A percentile compares a stretch with the other conserved stretches of the same genome.
Conservation (phyloP, 64 coral and sea anemone species). For the Orbicella faveolata region DNA sequence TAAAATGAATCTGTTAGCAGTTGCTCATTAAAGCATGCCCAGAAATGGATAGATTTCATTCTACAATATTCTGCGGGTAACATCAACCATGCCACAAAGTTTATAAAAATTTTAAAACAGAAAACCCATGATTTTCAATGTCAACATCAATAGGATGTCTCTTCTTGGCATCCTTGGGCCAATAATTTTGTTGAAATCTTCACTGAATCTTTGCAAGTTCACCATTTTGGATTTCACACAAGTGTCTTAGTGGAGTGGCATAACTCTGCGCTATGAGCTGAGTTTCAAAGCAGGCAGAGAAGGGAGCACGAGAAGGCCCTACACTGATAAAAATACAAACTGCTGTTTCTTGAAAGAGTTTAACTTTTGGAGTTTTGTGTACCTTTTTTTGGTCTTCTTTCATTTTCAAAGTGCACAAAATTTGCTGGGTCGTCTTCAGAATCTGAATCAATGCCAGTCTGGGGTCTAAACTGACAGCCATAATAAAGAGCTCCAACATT, state of each 20-base stretch:
- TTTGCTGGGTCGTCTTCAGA: not conserved
- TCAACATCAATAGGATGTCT: too few species aligned
- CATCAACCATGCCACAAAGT: not conserved
- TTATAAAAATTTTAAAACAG: too few species aligned
- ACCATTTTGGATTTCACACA: too few species aligned
- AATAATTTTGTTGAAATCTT: too few species aligned
- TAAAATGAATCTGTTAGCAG: not conserved
- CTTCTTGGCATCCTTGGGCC: too few species aligned
- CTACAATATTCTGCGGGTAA: not conserved
- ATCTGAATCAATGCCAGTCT: not conserved
- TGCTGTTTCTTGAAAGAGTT: not conserved
- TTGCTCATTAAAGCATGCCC: not conserved
- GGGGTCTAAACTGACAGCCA: constrained; percentile 45
- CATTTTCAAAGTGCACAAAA: constrained; percentile 2
- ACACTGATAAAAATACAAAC: not conserved
- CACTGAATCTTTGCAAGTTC: too few species aligned
- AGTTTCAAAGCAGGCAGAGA: not conserved
- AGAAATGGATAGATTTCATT: too few species aligned
- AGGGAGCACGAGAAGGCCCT: not conserved
- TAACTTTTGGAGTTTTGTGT: not conserved
- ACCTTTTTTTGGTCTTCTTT: constrained; percentile 34
- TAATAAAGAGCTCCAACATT: constrained; percentile 59
- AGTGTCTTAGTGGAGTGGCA: too few species aligned
- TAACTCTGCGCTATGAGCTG: too few species aligned
- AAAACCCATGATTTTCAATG: too few species aligned